Conservation (phyloP, 2,797 vertebrate genomes). For the Halcyon badia region DNA sequence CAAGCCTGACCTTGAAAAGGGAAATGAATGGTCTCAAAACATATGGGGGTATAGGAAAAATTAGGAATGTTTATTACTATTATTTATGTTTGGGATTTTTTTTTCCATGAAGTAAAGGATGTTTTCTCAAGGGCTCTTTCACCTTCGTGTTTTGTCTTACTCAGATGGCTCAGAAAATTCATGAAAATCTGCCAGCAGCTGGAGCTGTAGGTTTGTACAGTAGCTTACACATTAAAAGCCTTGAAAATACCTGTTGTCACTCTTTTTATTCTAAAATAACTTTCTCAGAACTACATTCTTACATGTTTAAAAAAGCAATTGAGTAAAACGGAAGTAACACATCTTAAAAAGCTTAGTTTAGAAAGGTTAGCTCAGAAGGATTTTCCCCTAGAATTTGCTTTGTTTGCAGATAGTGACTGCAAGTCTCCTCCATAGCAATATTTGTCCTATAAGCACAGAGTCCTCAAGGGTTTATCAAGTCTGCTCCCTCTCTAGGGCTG, state of each 20-base stretch:
- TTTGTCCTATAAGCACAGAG: not conserved
- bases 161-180: not conserved
- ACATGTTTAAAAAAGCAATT: not conserved
- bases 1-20: not conserved
- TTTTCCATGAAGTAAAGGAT: not conserved
- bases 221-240: not conserved
- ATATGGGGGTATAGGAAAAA: not conserved
- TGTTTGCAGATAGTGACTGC: not conserved
- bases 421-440: not conserved
- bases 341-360: not conserved
- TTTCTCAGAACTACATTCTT: not conserved
- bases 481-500: not conserved
- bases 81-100: not conserved
- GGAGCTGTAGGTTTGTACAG: not conserved
- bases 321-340: not conserved
- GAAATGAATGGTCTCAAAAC: not conserved
- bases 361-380: not conserved
- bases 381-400: not conserved
- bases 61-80: not conserved
- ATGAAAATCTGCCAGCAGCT: slow-evolving; percentile 12
- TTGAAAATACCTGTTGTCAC: not conserved
- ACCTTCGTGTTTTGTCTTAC: not conserved
- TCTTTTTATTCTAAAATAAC: not conserved
- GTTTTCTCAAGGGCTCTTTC: not conserved
- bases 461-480: not conserved